Conservation (phyloP, 2,797 vertebrate species). For the Hydrolagus colliei region DNA sequence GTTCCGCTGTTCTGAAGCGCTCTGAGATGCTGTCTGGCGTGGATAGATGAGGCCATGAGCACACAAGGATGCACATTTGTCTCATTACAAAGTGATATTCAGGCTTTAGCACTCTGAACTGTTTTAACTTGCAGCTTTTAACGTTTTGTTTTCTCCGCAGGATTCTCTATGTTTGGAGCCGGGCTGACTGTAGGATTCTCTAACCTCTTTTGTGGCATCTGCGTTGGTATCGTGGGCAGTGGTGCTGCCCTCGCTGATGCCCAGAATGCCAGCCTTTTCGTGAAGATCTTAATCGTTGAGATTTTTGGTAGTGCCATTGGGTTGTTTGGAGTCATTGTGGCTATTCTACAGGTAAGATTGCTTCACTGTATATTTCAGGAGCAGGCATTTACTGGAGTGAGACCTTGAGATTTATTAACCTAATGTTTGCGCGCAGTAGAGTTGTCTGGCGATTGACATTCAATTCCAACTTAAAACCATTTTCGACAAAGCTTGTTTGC, state of each 20-base stretch:
- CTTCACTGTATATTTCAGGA: not conserved
- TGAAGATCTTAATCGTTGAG: conserved; percentile 97
- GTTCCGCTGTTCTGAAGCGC: too few species aligned
- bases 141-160: conserved; percentile 47
- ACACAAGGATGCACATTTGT: not conserved
- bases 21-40: too few species aligned
- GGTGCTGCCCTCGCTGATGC: conserved; percentile 93
- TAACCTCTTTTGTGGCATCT: conserved; percentile 97
- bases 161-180: conserved; percentile 96
- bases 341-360: conserved; percentile 86
- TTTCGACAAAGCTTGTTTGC: too few species aligned
- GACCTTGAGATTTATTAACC: not conserved
- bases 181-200: conserved; percentile 94
- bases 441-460: too few species aligned
- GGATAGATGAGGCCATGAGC: not conserved
- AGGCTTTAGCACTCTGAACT: not conserved
- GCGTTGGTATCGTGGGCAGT: conserved; percentile 94
- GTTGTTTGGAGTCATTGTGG: conserved; percentile 92
- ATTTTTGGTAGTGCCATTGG: conserved; percentile 98
- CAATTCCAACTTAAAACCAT: too few species aligned
- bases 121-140: not conserved
- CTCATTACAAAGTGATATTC: too few species aligned
- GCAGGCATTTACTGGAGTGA: not conserved
- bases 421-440: too few species aligned
- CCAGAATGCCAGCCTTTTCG: conserved; percentile 91